Conservation (phyloP, 1,140 invertebrate species). For the Hylyphantes graminicola region DNA sequence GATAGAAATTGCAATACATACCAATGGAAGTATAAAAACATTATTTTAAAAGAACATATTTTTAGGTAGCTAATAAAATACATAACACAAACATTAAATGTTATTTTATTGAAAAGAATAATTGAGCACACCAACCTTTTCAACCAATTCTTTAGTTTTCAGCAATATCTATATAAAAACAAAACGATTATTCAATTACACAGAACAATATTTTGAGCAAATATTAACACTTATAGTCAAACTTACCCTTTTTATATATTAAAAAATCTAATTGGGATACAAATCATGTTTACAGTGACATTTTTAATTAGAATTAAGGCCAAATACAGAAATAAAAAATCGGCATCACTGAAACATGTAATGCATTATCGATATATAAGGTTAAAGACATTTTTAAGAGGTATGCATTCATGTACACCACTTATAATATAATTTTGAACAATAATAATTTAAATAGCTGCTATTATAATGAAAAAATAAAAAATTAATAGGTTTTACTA, state of each 20-base stretch:
- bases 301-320: too few relatives aligned
- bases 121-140: slow-evolving; percentile 69
- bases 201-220: too few relatives aligned
- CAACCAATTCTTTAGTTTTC: slow-evolving; percentile 78
- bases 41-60: neutral
- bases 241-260: too few relatives aligned
- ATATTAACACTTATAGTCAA: too few relatives aligned
- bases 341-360: too few relatives aligned
- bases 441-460: too few relatives aligned
- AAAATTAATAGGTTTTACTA: too few relatives aligned
- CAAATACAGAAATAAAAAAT: too few relatives aligned
- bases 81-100: neutral
- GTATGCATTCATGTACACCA: neutral
- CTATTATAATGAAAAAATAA: too few relatives aligned
- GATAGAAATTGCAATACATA: neutral
- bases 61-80: neutral
- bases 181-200: neutral
- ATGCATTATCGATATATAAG: too few relatives aligned
- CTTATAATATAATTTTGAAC: neutral
- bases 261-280: too few relatives aligned
- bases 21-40: neutral
- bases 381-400: neutral
- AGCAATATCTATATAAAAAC: slow-evolving; percentile 68
- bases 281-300: too few relatives aligned
- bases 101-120: neutral